These are phyloP conservation scores for Lepus townsendii DNA, from an alignment of 2,797 vertebrate genomes.

Conservation along the genomic window DNA sequence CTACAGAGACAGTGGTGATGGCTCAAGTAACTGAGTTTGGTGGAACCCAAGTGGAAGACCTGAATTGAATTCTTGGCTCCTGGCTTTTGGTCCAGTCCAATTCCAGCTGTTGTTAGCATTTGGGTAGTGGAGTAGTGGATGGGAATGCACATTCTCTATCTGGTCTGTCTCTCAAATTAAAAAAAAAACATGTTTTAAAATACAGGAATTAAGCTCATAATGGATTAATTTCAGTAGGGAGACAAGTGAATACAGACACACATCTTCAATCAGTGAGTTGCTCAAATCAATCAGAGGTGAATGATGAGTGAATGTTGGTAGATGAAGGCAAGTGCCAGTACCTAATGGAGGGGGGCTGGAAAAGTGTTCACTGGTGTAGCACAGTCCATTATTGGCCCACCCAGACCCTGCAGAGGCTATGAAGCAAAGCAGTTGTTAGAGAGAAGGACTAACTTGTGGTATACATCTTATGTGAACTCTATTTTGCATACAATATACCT, in stretches of 20 bases:
- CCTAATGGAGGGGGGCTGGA: not conserved
- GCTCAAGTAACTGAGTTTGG: too few relatives aligned
- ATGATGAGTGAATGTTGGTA: not conserved
- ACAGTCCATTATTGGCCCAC: not conserved
- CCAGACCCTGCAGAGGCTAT: not conserved
- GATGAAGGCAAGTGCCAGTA: not conserved
- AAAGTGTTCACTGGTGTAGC: not conserved
- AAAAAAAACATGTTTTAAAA: too few relatives aligned
- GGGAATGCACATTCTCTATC: too few relatives aligned
- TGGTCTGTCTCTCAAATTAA: too few relatives aligned
- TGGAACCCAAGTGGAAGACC: too few relatives aligned
- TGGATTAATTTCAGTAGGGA: not conserved
- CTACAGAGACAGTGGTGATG: too few relatives aligned
- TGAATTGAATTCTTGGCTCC: too few relatives aligned
- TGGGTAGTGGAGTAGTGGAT: too few relatives aligned
- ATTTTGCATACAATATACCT: constrained; percentile 70
- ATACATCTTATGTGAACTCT: constrained; percentile 11
- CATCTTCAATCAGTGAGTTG: not conserved
- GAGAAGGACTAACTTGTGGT: not conserved
- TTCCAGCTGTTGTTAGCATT: too few relatives aligned
- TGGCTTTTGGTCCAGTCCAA: too few relatives aligned
- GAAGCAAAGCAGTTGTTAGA: constrained; percentile 25
- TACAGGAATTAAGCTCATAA: not conserved
- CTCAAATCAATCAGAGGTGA: not conserved
- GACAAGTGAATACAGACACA: not conserved